A percentile compares a stretch with the other conserved stretches of the same genome.
These are phyloP conservation scores for Choreutis nemorana DNA, from an alignment of 2,888 invertebrate genomes.

Conservation along the genomic window DNA sequence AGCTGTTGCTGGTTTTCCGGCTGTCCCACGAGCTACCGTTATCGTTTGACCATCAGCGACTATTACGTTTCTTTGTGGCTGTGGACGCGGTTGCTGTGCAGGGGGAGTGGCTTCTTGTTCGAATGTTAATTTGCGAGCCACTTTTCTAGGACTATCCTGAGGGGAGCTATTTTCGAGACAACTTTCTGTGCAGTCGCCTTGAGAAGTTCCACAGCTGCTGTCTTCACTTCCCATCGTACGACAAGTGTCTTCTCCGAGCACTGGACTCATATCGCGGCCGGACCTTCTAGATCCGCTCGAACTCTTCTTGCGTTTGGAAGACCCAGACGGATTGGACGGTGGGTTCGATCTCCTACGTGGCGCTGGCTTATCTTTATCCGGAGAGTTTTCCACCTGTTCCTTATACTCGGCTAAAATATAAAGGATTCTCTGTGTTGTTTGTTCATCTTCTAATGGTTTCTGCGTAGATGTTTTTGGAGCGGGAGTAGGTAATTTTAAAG, in stretches of 20 bases:
- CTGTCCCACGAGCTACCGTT: constrained; percentile 66
- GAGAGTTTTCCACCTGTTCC: constrained; percentile 80
- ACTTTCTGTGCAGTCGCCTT: constrained; percentile 54
- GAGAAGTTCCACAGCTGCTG: constrained; percentile 75
- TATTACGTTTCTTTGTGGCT: constrained; percentile 64
- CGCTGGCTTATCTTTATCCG: constrained; percentile 84
- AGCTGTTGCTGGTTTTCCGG: constrained; percentile 69
- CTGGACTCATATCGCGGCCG: constrained; percentile 67
- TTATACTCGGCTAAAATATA: constrained; percentile 83
- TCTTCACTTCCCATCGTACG: constrained; percentile 79
- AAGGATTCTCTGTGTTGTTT: constrained; percentile 80
- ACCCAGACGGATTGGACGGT: constrained; percentile 74
- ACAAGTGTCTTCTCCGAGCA: constrained; percentile 71
- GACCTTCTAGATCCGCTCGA: constrained; percentile 67
- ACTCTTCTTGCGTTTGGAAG: constrained; percentile 75
- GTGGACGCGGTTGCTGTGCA: constrained; percentile 26
- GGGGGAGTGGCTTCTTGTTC: constrained; percentile 49
- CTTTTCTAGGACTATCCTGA: constrained; percentile 61
- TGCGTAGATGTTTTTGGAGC: constrained; percentile 66
- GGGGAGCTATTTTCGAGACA: constrained; percentile 64
- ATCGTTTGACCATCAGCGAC: constrained; percentile 72
- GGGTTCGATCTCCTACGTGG: constrained; percentile 78
- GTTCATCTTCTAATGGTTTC: constrained; percentile 82
- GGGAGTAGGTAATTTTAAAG: constrained; percentile 71
- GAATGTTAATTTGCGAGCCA: constrained; percentile 48